Evolutionary conservation across 1,140 invertebrate genomes (phyloP).

Genomic region (Lepidurus packardi): DNA sequence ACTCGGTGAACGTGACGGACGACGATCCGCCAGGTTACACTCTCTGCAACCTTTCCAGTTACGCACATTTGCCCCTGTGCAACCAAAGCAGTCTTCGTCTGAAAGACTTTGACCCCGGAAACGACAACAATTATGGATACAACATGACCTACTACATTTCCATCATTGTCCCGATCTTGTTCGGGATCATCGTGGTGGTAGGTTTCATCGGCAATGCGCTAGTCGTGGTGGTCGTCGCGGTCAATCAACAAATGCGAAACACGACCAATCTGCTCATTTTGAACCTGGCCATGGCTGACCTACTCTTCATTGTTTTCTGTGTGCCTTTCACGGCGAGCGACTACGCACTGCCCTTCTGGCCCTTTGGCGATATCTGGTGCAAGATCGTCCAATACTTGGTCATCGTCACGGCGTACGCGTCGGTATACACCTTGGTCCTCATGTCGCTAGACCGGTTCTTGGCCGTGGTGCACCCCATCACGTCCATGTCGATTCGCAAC

Average conservation of each 20-base stretch:
- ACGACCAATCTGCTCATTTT: conserved; percentile 89
- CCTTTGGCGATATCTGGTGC: conserved; percentile 84
- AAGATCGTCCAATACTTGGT: conserved; percentile 77
- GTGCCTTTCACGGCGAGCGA: conserved; percentile 88
- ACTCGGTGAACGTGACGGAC: not conserved
- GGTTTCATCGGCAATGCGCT: conserved; percentile 77
- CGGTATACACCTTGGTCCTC: conserved; percentile 87
- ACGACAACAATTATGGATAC: conserved; percentile 30
- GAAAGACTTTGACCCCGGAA: conserved; percentile 6
- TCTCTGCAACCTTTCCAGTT: conserved; percentile 22
- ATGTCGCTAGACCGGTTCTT: conserved; percentile 93
- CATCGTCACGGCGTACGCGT: conserved; percentile 85
- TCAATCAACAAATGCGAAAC: conserved; percentile 83
- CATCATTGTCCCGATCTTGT: conserved; percentile 75
- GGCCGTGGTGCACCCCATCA: conserved; percentile 88
- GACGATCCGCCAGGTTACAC: not conserved
- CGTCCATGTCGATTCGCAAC: conserved; percentile 79
- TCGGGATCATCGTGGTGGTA: conserved; percentile 77
- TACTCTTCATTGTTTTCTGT: conserved; percentile 91
- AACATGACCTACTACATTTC: conserved; percentile 56
- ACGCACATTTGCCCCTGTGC: conserved; percentile 25
- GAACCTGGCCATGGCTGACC: conserved; percentile 79
- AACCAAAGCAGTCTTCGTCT: conserved; percentile 7
- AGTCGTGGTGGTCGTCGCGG: conserved; percentile 62
- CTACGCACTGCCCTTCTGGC: conserved; percentile 80